Evolutionary conservation across 2,797 vertebrate species (phyloP).

Genomic region (Limnodromus scolopaceus): DNA sequence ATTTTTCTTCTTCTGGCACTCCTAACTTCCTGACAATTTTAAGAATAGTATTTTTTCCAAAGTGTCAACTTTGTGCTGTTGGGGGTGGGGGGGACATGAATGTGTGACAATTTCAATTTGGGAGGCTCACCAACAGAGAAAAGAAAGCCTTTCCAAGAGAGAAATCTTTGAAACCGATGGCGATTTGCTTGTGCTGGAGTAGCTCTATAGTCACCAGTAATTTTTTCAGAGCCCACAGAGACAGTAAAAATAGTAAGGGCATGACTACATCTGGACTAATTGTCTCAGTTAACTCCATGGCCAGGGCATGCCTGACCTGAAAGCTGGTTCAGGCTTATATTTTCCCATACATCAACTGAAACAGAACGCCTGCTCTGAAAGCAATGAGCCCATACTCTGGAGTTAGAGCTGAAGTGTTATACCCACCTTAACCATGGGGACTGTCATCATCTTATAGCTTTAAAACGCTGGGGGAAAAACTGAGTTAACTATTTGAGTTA

Average conservation of each 20-base stretch:
- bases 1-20: neutral
- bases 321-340: neutral
- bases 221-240: neutral
- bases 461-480: neutral
- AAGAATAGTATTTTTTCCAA: neutral
- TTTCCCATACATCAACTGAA: neutral
- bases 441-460: neutral
- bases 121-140: neutral
- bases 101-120: neutral
- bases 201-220: neutral
- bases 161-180: neutral
- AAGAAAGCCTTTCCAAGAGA: neutral
- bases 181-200: neutral
- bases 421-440: neutral
- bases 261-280: neutral
- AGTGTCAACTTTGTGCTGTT: neutral
- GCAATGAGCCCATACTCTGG: neutral
- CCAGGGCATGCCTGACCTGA: neutral
- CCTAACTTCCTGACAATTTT: neutral
- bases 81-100: fast-evolving
- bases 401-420: neutral
- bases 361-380: neutral
- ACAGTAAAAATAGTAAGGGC: neutral
- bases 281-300: neutral
- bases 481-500: neutral